Base-by-base conservation (phyloP, 2,888 invertebrate genomes). In the Neoascia interrupta region DNA sequence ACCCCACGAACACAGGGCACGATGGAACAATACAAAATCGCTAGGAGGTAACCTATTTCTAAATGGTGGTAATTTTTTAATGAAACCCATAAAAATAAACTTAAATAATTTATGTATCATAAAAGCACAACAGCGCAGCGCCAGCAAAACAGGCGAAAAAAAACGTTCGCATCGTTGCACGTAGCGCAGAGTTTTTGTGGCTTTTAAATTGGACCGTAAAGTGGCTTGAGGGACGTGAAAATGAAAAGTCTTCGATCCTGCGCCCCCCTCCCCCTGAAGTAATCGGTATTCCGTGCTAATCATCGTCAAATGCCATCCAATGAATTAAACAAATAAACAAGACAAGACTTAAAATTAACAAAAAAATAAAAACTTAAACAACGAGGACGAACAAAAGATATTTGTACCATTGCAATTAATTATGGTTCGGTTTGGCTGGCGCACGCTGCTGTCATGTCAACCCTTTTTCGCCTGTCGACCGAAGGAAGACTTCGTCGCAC, bases 11-110 rank as follows among this genome's bases (percentile, higher is more conserved):
- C 53, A 43, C n/a, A 19, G 34, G 45, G 49, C 39, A 54, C 47
- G 21, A 36, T 54, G 41, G 21, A 69, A 49, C 54, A 61, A 54
- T 61, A 21, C 28, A 54, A 69, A 74, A 74, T 49, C 34, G 43
- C 75, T 63, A 23, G 69, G 37, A 69, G 56, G 63, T 58, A 70
- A 69, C 75, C 63, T 69, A 75, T 75, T 75, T 75, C 43, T 75
- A 69, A 75, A 58, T 63, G 70, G 58, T 45, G 51, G 70, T 69
- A 69, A 69, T 75, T 75, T 69, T 75, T 75, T 51, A 64, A 70
- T 70, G 56, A 51, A 75, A 51, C 10, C 31, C 51, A 70, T 75
- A 63, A 70, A 76, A 70, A 61, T 34, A 69, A 70, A 56, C 49
- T 70, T 41, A 51, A 61, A 63, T 56, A 63, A 69, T 75, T 63